Percentiles rank a stretch among this genome's conserved stretches.
These are phyloP conservation scores for Lethenteron reissneri DNA, from an alignment of 2,113 vertebrate species.

Conservation along the genomic window DNA sequence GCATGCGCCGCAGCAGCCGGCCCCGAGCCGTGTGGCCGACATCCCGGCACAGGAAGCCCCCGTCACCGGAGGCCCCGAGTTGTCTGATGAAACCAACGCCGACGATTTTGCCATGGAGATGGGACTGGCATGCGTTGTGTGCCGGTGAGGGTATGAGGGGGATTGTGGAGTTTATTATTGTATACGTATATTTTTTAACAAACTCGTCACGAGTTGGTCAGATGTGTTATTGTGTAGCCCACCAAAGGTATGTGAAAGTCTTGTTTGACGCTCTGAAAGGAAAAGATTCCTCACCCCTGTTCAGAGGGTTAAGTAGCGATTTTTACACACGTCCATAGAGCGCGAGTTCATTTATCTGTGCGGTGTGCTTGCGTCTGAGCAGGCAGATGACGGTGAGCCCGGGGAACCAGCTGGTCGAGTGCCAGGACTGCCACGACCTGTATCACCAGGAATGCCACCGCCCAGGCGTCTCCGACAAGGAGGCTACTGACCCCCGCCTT, in stretches of 20 bases:
- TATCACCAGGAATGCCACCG: conserved; percentile 99
- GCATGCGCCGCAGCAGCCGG: conserved; percentile 56
- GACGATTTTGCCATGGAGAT: conserved; percentile 98
- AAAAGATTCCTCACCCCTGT: no score
- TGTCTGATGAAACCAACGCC: conserved; percentile 72
- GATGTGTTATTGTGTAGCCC: no score
- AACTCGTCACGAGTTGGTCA: no score
- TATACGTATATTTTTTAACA: no score
- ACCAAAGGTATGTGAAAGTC: no score
- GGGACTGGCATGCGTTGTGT: conserved; percentile 88
- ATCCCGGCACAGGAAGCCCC: no score
- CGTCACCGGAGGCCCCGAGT: no score
- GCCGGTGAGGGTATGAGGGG: conserved; percentile 29
- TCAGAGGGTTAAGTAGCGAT: no score
- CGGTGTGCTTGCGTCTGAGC: conserved; percentile 6
- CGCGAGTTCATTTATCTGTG: not conserved
- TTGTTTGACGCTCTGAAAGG: no score
- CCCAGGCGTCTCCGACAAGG: conserved; percentile 92
- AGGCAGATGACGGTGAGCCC: conserved; percentile 94
- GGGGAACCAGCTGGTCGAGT: conserved; percentile 88
- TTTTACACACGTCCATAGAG: no score
- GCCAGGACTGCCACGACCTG: conserved; percentile 94
- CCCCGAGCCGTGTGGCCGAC: conserved; percentile 42
- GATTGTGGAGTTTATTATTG: no score
- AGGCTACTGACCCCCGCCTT: conserved; percentile 80